Conservation (phyloP, 2,113 vertebrate species). For the Eidolon helvum region DNA sequence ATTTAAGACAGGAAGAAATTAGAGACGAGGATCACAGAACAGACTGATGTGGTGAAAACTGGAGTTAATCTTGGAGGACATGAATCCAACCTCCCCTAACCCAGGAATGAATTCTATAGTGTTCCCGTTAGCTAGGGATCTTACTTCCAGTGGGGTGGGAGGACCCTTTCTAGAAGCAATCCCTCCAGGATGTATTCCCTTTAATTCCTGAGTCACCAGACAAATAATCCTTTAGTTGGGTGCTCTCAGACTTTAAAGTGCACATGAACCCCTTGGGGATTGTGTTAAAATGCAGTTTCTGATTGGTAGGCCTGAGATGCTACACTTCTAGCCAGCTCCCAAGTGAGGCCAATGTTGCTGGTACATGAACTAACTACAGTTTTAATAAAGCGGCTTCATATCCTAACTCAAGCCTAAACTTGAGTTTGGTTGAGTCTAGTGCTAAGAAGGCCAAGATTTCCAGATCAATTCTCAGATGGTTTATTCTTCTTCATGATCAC, state of each 20-base stretch:
- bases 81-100: neutral
- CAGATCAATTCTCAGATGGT: neutral
- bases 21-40: neutral
- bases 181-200: neutral
- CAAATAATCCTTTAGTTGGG: neutral
- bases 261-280: neutral
- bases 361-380: neutral
- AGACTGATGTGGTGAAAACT: neutral
- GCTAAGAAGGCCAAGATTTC: conserved; percentile 12
- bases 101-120: neutral
- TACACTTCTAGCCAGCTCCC: neutral
- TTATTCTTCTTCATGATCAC: neutral
- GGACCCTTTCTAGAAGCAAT: neutral
- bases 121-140: neutral
- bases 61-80: neutral
- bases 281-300: neutral
- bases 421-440: neutral
- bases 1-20: neutral
- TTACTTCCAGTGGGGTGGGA: neutral
- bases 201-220: neutral
- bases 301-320: neutral
- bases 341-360: neutral
- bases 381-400: neutral
- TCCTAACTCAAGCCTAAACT: neutral
- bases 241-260: neutral